Evolutionary conservation across 2,113 vertebrate species (phyloP).

Genomic region (Oreochromis spilurus): DNA sequence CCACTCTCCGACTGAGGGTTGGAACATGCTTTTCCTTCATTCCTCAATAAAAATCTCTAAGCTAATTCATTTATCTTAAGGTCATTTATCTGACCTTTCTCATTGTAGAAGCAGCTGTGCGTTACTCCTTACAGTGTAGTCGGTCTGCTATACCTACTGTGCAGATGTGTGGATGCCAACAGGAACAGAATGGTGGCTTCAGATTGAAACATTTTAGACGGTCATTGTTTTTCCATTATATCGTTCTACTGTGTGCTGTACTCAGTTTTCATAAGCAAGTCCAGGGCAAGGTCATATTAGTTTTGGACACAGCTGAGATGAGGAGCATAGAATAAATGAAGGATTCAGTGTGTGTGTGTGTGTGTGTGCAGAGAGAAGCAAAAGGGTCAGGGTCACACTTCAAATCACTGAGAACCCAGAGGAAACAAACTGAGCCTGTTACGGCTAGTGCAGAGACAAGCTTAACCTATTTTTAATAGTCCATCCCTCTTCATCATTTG

Average conservation of each 20-base stretch:
- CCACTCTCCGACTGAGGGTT: neutral
- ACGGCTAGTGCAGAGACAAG: constrained; percentile 62
- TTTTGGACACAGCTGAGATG: neutral
- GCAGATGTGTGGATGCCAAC: neutral
- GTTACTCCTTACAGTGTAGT: neutral
- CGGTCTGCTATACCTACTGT: neutral
- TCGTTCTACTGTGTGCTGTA: neutral
- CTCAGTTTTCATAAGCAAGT: neutral
- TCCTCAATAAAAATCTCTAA: neutral
- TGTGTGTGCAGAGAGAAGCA: constrained; percentile 17
- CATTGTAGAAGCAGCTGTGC: neutral
- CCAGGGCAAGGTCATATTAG: neutral
- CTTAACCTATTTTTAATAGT: constrained; percentile 70
- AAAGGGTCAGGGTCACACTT: constrained; percentile 54
- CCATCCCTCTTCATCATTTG: constrained; percentile 43
- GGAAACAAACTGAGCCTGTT: constrained; percentile 57
- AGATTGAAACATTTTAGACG: neutral
- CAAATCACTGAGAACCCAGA: constrained; percentile 43
- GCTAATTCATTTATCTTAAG: neutral
- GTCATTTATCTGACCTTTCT: neutral
- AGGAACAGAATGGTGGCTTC: neutral
- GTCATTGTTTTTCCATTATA: neutral
- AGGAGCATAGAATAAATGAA: neutral
- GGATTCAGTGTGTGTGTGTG: neutral
- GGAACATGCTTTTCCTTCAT: neutral